Evolutionary conservation across 2,888 invertebrate genomes (phyloP), one percentile per base, ranked within the genome.

Genomic region (Apocheima hispidaria): DNA sequence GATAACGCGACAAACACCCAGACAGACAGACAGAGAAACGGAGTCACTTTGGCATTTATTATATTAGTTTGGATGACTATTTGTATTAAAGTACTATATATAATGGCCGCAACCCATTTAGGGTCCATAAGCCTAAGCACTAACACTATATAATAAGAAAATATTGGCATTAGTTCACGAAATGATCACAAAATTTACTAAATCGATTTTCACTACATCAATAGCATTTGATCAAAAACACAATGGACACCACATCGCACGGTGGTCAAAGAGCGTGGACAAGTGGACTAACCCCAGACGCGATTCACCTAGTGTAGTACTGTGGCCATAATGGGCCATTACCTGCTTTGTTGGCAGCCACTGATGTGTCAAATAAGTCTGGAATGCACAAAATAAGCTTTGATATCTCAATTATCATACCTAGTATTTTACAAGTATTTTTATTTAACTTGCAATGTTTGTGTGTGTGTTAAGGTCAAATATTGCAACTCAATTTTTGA

Each of bases 311-410:
- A 74, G 70, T 78, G 74, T 75, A 46, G 49, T 30, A 10, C 5
- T 53, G 33, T 52, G 63, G 61, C 67, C 65, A 73, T 75, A 72
- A 68, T 62, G 59, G 66, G 7, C 48, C 38, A 65, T 71, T 68
- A 66, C 62, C 38, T 44, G 56, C 48, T 62, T 75, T 78, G 74
- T 79, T 23, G 66, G 65, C 72, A 73, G 20, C 65, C 74, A 80
- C 61, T 76, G 72, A 69, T 56, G 75, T 75, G 79, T 68, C 63
- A 80, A 80, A 80, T 79, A 75, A 74, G 78, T 74, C 71, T 77
- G 74, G 65, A 3, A 20, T 48, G 30, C 9, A 50, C 49, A 50
- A 44, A n/a, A 57, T 40, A 44, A 36, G 9, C 48, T 58, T 50
- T 40, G 10, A 49, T 36, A n/a, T 40, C 20, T 40, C 30, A 16